Percentiles rank a stretch among this genome's conserved stretches.
These are phyloP conservation scores for Drosophila eohydei DNA, from an alignment of 2,888 invertebrate species.

Conservation along the genomic window DNA sequence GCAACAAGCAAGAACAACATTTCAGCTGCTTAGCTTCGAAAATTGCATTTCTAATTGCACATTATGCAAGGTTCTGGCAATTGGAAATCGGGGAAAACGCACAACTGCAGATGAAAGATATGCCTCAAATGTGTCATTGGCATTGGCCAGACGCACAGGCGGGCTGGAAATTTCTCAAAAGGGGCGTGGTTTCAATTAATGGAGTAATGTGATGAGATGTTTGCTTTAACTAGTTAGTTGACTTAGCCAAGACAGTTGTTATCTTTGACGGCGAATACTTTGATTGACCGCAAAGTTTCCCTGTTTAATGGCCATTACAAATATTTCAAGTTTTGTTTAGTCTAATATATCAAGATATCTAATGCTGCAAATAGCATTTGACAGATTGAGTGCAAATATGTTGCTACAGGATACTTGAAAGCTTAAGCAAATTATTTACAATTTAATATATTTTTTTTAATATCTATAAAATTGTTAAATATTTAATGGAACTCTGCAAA, in stretches of 20 bases:
- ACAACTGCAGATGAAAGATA: conserved; percentile 11
- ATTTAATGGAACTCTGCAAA: not conserved
- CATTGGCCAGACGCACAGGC: not conserved
- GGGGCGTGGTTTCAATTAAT: not conserved
- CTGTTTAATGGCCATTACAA: not conserved
- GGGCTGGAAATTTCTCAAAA: conserved; percentile 1
- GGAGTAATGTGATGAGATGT: not conserved
- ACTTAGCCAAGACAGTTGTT: not conserved
- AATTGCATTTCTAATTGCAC: conserved; percentile 77
- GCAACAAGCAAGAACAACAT: conserved; percentile 40
- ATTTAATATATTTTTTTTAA: not conserved
- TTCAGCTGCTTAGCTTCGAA: conserved; percentile 60
- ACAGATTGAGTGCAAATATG: conserved; percentile 6
- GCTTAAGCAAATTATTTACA: not conserved
- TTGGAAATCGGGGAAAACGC: conserved; percentile 48
- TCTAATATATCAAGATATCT: not conserved
- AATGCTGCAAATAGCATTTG: not conserved
- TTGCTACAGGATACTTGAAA: not conserved
- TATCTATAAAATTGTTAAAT: not conserved
- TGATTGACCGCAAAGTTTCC: conserved; percentile 1
- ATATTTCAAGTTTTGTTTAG: not conserved
- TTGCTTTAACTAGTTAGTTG: not conserved
- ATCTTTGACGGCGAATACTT: not conserved
- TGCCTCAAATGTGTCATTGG: conserved; percentile 24
- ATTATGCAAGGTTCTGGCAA: conserved; percentile 71